Evolutionary conservation across 1,140 invertebrate genomes (phyloP).

Genomic region (Leptinotarsa texana): DNA sequence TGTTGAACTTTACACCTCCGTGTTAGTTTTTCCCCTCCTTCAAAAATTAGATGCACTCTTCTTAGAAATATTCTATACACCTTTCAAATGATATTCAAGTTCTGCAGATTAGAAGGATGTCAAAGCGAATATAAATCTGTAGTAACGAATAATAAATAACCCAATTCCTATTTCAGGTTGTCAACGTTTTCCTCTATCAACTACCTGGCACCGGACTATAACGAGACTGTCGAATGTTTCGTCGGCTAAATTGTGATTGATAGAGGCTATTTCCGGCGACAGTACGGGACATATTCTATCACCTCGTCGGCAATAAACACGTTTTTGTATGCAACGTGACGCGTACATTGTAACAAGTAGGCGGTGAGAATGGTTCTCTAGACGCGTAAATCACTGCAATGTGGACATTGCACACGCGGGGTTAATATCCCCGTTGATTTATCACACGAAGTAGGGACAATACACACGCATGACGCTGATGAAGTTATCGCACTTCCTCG

Average conservation of each 20-base stretch:
- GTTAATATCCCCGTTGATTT: constrained; percentile 54
- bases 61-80: too few species aligned
- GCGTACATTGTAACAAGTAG: constrained; percentile 51
- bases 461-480: constrained; percentile 28
- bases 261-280: constrained; percentile 50
- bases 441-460: constrained; percentile 36
- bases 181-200: not conserved
- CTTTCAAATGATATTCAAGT: too few species aligned
- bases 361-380: constrained; percentile 52
- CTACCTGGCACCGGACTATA: constrained; percentile 13
- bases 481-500: not conserved
- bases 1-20: too few species aligned
- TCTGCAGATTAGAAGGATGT: too few species aligned
- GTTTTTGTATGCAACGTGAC: constrained; percentile 52
- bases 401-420: constrained; percentile 54
- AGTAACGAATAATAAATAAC: too few species aligned
- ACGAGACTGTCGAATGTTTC: constrained; percentile 36
- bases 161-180: not conserved
- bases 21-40: too few species aligned
- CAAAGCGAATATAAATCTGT: too few species aligned
- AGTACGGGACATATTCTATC: constrained; percentile 49
- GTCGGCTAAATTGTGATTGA: constrained; percentile 50
- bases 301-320: constrained; percentile 51
- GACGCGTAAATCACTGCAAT: constrained; percentile 53
- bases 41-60: too few species aligned